Conservation (phyloP, 2,797 vertebrate genomes). For the Nyctalus aviator region DNA sequence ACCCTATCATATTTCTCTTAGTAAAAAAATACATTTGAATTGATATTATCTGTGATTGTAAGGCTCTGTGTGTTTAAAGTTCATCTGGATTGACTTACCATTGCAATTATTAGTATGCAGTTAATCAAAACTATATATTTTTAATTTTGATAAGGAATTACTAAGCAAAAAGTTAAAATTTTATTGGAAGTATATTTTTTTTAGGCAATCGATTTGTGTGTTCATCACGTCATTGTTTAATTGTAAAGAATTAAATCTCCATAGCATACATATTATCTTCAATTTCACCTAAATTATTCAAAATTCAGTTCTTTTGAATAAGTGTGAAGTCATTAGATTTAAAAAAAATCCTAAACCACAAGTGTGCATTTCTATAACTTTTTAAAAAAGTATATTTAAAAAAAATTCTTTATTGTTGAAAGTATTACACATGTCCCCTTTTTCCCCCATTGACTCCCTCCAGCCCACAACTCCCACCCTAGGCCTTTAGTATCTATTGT, state of each 20-base stretch:
- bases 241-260: background rate
- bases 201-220: constrained; percentile 24
- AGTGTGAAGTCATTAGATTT: background rate
- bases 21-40: background rate
- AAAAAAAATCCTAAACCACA: background rate
- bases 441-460: too few species aligned
- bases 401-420: too few species aligned
- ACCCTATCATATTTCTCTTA: background rate
- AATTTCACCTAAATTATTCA: background rate
- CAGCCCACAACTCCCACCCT: too few species aligned
- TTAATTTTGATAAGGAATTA: constrained; percentile 3
- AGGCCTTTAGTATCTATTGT: too few species aligned
- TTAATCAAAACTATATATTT: constrained; percentile 3
- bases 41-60: constrained; percentile 11
- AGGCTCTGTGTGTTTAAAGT: background rate
- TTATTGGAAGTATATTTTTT: constrained; percentile 42
- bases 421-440: too few species aligned
- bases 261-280: background rate
- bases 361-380: background rate
- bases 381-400: too few species aligned
- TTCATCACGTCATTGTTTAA: background rate
- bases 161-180: constrained; percentile 47
- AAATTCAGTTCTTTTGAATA: background rate
- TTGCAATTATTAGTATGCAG: background rate
- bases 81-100: constrained; percentile 6